phyloP scores from a whole-genome alignment of 2,113 vertebrate genomes.

The Labeo rohita region DNA sequence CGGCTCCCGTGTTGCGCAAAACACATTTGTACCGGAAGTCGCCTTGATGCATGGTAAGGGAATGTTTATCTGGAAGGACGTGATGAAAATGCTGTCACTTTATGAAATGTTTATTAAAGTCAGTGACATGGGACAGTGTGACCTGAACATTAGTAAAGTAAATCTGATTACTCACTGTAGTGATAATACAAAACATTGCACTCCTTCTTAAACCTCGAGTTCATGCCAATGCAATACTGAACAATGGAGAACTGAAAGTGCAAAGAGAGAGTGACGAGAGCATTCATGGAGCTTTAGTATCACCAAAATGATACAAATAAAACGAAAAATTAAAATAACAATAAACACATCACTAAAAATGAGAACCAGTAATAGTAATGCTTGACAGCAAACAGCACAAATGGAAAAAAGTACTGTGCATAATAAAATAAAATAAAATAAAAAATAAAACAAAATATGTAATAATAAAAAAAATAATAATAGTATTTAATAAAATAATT shows the following conservation, averaged over 20 bases:
- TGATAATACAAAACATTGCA: not conserved
- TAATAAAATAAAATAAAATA: not conserved
- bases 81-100: not conserved
- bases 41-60: not conserved
- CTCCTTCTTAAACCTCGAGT: not conserved
- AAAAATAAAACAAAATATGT: not conserved
- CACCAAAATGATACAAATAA: not conserved
- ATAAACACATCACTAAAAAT: too few relatives aligned
- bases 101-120: not conserved
- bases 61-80: not conserved
- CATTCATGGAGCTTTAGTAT: not conserved
- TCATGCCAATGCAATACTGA: not conserved
- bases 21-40: not conserved
- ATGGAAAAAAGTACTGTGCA: too few relatives aligned
- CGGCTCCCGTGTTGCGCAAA: slow-evolving; percentile 18
- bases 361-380: too few relatives aligned
- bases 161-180: not conserved
- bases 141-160: too few relatives aligned
- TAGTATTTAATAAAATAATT: too few relatives aligned
- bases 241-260: not conserved
- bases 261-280: not conserved
- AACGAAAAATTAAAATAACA: not conserved
- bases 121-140: not conserved
- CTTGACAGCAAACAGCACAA: too few relatives aligned
- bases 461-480: too few relatives aligned